Evolutionary conservation across 2,113 vertebrate species (phyloP).

Genomic region (Hemichromis elongatus): DNA sequence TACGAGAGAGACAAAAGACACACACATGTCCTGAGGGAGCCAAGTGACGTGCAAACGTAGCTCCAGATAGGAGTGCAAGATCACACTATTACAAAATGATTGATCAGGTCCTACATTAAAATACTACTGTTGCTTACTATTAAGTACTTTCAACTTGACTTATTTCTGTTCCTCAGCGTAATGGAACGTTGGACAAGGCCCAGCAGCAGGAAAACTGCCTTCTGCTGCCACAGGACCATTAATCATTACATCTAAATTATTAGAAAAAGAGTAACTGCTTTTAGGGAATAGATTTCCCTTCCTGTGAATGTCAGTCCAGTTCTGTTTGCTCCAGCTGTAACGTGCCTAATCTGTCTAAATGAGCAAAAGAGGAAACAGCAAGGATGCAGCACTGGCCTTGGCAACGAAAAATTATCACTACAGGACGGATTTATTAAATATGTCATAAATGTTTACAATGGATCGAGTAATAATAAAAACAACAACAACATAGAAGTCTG

Average conservation of each 20-base stretch:
- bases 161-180: conserved; percentile 26
- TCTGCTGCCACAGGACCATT: conserved; percentile 32
- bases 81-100: background rate
- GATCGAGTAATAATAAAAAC: background rate
- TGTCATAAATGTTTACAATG: background rate
- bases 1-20: background rate
- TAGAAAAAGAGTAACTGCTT: background rate
- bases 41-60: background rate
- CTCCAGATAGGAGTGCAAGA: background rate
- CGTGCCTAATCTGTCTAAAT: background rate
- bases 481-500: background rate
- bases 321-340: background rate
- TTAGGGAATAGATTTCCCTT: background rate
- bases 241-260: conserved; percentile 31
- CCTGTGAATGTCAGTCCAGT: background rate
- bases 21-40: background rate
- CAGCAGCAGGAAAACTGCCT: conserved; percentile 11
- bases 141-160: conserved; percentile 33
- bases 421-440: background rate
- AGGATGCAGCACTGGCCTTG: background rate
- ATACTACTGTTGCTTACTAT: conserved; percentile 17
- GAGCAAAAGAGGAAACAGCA: background rate
- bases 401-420: too few species aligned
- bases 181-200: conserved; percentile 32
- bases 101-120: background rate